Evolutionary conservation across 2,113 vertebrate genomes (phyloP).

Genomic region (Eclectus roratus): DNA sequence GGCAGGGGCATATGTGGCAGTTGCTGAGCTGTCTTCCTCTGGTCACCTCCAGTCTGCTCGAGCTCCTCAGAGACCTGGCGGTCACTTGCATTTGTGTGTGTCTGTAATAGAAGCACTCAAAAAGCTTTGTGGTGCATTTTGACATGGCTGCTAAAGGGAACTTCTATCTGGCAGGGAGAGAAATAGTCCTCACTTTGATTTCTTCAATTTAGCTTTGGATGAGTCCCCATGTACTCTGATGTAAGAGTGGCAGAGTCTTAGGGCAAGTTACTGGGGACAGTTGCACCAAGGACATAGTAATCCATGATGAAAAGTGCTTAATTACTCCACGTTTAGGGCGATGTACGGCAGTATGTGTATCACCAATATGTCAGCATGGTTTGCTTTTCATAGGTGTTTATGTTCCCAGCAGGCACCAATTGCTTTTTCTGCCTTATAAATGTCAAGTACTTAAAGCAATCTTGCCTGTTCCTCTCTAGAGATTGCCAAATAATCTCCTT

Average conservation of each 20-base stretch:
- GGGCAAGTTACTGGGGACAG: not conserved
- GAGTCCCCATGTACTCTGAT: accelerated
- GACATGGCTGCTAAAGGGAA: not conserved
- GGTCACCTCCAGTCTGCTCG: accelerated
- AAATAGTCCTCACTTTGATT: not conserved
- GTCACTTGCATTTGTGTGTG: not conserved
- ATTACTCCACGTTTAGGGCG: conserved; percentile 8
- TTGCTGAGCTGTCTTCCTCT: not conserved
- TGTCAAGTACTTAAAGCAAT: conserved; percentile 38
- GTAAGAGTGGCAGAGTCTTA: not conserved
- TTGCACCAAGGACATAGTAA: not conserved
- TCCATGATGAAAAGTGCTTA: conserved; percentile 10
- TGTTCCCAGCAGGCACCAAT: not conserved
- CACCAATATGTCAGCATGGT: not conserved
- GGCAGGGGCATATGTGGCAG: not conserved
- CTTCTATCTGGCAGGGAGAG: not conserved
- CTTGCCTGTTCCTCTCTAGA: conserved; percentile 12
- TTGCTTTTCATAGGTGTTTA: conserved; percentile 29
- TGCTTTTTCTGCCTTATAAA: conserved; percentile 46
- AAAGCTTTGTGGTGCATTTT: not conserved
- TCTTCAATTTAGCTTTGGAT: not conserved
- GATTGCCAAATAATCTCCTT: conserved; percentile 37
- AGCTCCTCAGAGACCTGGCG: not conserved
- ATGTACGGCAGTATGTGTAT: not conserved
- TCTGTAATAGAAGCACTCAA: not conserved